Evolutionary conservation across 2,113 vertebrate genomes (phyloP).

Genomic region (Microcebus jonahi): DNA sequence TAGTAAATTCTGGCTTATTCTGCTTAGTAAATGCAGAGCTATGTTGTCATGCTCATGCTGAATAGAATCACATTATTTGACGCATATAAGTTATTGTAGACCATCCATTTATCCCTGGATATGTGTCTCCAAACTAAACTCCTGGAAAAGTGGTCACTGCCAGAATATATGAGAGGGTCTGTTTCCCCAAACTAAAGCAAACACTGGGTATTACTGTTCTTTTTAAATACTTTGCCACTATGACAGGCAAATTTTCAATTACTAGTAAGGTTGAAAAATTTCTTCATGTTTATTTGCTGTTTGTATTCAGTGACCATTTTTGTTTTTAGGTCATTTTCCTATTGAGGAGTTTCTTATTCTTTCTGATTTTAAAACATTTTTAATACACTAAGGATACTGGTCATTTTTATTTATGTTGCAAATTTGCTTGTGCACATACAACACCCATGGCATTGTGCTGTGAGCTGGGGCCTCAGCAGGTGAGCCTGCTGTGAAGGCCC

Average conservation of each 20-base stretch:
- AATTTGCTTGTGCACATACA: background rate
- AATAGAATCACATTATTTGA: background rate
- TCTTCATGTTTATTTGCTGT: background rate
- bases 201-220: background rate
- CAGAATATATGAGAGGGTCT: background rate
- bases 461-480: background rate
- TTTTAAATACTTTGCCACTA: background rate
- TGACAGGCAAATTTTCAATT: background rate
- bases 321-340: background rate
- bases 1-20: background rate
- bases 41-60: background rate
- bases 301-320: background rate
- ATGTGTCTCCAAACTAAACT: background rate
- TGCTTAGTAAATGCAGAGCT: background rate
- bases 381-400: background rate
- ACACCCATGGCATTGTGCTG: accelerated
- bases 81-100: background rate
- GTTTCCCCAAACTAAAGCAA: background rate
- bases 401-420: background rate
- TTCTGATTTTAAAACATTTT: background rate
- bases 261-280: background rate
- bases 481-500: accelerated
- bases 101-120: background rate
- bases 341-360: background rate
- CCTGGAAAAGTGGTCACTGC: background rate